A percentile compares a stretch with the other conserved stretches of the same genome.
phyloP scores from a whole-genome alignment of 1,140 invertebrate genomes.

The Hylaeus anthracinus region DNA sequence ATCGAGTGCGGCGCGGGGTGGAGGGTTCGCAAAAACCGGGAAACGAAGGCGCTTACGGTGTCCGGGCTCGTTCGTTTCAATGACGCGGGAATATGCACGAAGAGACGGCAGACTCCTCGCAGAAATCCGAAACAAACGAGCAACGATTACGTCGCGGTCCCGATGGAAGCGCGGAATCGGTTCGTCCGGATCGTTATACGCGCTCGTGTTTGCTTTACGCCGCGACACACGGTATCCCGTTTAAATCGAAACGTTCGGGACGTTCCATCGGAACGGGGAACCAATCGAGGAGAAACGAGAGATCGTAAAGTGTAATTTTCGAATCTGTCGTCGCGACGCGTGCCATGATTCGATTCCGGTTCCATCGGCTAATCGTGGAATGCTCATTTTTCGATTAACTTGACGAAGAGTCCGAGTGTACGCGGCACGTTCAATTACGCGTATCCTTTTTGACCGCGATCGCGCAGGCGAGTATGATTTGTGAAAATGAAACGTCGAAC shows the following conservation, averaged over 20 bases:
- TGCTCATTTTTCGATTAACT: background rate
- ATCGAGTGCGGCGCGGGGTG: conserved; percentile 44
- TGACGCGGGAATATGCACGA: too few relatives aligned
- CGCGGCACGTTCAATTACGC: too few relatives aligned
- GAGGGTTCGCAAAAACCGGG: conserved; percentile 51
- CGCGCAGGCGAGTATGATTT: too few relatives aligned
- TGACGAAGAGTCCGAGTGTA: too few relatives aligned
- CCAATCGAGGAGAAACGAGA: conserved; percentile 14
- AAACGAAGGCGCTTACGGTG: background rate
- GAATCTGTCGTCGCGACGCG: background rate
- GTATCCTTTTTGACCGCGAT: too few relatives aligned
- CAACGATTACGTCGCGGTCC: too few relatives aligned
- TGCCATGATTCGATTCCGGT: background rate
- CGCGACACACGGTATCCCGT: background rate
- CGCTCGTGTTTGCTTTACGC: background rate
- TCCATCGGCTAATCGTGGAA: background rate
- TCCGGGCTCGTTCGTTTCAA: too few relatives aligned
- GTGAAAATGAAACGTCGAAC: too few relatives aligned
- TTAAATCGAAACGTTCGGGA: conserved; percentile 42
- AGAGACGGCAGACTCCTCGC: background rate
- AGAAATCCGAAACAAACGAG: conserved; percentile 50
- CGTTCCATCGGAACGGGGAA: background rate
- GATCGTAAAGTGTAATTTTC: conserved; percentile 14
- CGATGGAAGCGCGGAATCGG: too few relatives aligned
- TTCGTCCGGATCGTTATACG: too few relatives aligned